Conservation (phyloP, 2,113 vertebrate species). For the Regulus satrapa region DNA sequence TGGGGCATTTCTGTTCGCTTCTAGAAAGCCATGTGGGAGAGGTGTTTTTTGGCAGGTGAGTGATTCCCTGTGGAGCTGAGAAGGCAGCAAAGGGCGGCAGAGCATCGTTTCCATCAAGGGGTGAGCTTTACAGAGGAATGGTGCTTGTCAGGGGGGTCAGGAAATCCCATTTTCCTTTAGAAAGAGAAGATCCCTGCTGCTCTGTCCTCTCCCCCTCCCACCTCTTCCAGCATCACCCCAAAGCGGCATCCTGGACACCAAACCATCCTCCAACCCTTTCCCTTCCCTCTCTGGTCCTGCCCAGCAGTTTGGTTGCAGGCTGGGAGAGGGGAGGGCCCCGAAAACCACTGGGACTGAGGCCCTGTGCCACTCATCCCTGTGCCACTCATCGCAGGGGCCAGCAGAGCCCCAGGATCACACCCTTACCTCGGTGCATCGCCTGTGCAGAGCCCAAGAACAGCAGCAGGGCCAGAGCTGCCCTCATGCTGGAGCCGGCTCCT, state of each 20-base stretch:
- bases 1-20: not conserved
- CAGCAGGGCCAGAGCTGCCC: conserved; percentile 19
- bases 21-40: fast-evolving
- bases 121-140: not conserved
- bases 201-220: not conserved
- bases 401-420: fast-evolving
- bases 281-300: not conserved
- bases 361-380: no score
- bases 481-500: conserved; percentile 34
- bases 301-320: fast-evolving
- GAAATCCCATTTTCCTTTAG: not conserved
- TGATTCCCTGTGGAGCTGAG: not conserved
- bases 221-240: not conserved
- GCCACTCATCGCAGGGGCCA: no score
- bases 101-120: fast-evolving
- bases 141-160: not conserved
- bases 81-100: not conserved
- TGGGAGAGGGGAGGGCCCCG: fast-evolving
- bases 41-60: not conserved
- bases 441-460: fast-evolving
- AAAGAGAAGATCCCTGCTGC: not conserved
- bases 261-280: not conserved
- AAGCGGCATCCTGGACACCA: fast-evolving
- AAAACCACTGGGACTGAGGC: fast-evolving
- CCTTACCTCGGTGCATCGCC: not conserved